Evolutionary conservation across 2,113 vertebrate species (phyloP).

Genomic region (Cyprinodon variegatus): DNA sequence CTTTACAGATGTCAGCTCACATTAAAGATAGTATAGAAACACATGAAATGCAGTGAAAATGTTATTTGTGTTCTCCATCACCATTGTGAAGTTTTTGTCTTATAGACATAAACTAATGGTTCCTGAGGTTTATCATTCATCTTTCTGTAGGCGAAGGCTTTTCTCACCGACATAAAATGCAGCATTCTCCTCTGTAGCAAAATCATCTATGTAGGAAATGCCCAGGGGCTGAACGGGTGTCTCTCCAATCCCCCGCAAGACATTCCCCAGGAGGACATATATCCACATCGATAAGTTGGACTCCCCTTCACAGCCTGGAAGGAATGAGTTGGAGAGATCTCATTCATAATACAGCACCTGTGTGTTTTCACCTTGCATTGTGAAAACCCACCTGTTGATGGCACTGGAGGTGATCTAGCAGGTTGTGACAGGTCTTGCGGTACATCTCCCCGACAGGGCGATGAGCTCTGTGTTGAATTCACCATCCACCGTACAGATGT

Average conservation of each 20-base stretch:
- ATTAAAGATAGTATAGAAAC: not conserved
- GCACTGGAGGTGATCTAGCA: conserved; percentile 59
- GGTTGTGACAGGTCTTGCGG: conserved; percentile 58
- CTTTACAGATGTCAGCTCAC: not conserved
- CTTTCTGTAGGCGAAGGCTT: not conserved
- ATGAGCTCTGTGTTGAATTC: conserved; percentile 80
- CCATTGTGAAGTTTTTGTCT: not conserved
- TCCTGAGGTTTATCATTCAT: too few relatives aligned
- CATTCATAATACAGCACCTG: not conserved
- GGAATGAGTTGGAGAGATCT: not conserved
- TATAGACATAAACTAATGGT: too few relatives aligned
- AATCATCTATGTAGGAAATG: conserved; percentile 92
- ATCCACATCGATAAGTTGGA: conserved; percentile 89
- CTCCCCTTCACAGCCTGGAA: conserved; percentile 82
- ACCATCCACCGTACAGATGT: conserved; percentile 74
- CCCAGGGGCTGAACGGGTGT: conserved; percentile 90
- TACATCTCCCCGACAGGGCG: conserved; percentile 80
- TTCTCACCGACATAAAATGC: conserved; percentile 91
- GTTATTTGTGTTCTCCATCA: not conserved
- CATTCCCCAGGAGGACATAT: conserved; percentile 88
- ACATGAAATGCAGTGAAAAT: not conserved
- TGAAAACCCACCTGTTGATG: conserved; percentile 57
- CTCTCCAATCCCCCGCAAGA: conserved; percentile 91
- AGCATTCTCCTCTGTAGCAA: conserved; percentile 88
- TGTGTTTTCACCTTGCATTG: not conserved